Evolutionary conservation across 2,113 vertebrate genomes (phyloP).

Genomic region (Arothron firmamentum): DNA sequence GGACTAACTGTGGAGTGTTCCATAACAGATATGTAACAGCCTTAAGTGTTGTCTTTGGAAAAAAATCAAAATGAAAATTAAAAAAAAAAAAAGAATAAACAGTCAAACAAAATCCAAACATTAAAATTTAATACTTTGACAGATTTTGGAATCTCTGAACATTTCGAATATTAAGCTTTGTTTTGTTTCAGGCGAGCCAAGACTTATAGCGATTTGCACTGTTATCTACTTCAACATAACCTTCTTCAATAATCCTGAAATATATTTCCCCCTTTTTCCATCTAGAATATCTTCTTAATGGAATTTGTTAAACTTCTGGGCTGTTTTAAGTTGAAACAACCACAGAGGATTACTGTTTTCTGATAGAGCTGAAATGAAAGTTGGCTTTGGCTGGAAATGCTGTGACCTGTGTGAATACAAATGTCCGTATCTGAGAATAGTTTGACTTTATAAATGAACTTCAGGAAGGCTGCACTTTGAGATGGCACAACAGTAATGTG

Average conservation of each 20-base stretch:
- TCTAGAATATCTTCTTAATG: background rate
- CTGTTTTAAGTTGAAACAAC: background rate
- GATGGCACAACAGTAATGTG: conserved; percentile 1
- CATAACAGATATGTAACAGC: too few species aligned
- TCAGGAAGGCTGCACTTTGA: background rate
- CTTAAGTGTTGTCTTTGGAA: too few species aligned
- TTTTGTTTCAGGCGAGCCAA: too few species aligned
- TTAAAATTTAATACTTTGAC: too few species aligned
- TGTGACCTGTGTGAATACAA: background rate
- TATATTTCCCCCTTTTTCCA: background rate
- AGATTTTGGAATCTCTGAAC: too few species aligned
- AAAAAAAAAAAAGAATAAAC: too few species aligned
- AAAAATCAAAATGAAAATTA: too few species aligned
- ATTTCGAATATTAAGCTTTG: too few species aligned
- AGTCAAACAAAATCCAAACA: too few species aligned
- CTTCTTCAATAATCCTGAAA: background rate
- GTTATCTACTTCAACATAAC: background rate
- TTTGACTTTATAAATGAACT: background rate
- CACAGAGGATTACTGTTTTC: background rate
- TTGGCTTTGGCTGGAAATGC: conserved; percentile 1
- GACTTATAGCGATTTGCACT: background rate
- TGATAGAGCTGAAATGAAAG: conserved; percentile 3
- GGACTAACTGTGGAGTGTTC: too few species aligned
- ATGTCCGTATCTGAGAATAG: background rate
- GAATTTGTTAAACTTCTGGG: background rate